Conservation (phyloP, 2,888 invertebrate species). For the Lochmaea crataegi region DNA sequence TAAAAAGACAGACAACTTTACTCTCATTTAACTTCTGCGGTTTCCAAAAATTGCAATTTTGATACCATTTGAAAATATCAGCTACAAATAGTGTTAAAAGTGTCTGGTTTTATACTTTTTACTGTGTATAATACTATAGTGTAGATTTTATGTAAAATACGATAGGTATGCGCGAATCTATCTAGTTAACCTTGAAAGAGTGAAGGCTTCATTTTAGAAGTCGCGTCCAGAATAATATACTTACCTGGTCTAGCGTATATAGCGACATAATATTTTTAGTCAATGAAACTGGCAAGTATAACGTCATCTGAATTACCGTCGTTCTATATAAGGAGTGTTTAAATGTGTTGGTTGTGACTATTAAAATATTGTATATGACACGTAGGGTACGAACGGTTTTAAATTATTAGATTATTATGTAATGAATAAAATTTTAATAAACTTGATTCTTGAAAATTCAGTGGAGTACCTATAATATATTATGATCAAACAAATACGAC, state of each 20-base stretch:
- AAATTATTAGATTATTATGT: neutral
- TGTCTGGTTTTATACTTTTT: neutral
- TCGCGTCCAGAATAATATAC: slow-evolving; percentile 13
- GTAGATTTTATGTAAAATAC: slow-evolving; percentile 7
- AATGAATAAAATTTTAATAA: neutral
- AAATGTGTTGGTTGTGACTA: neutral
- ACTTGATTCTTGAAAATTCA: neutral
- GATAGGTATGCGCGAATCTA: slow-evolving; percentile 18
- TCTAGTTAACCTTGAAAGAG: slow-evolving; percentile 33
- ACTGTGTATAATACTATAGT: neutral
- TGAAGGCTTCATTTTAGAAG: neutral
- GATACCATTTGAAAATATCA: neutral
- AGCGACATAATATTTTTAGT: slow-evolving; percentile 16
- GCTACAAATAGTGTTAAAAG: no score
- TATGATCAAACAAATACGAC: no score
- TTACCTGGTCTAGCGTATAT: slow-evolving; percentile 6
- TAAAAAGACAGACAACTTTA: no score
- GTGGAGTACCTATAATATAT: neutral
- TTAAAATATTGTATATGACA: slow-evolving; percentile 6
- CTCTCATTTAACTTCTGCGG: no score
- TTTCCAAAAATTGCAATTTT: neutral
- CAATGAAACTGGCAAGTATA: slow-evolving; percentile 14
- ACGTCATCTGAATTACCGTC: slow-evolving; percentile 13
- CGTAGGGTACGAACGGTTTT: neutral
- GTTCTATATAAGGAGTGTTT: slow-evolving; percentile 9